phyloP scores from a whole-genome alignment of 2,888 invertebrate species.

The Pandemis cinnamomeana region DNA sequence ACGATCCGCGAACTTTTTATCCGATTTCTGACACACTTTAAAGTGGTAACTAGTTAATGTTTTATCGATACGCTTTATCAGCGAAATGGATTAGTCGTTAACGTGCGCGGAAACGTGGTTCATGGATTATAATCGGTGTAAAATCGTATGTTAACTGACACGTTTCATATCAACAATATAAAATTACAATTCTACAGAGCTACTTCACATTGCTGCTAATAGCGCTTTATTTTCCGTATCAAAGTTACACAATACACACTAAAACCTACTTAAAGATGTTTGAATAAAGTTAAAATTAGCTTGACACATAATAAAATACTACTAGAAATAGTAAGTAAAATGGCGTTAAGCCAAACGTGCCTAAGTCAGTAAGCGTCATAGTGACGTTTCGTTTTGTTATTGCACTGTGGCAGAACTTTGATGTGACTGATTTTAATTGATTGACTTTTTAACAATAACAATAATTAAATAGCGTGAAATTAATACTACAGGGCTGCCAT shows the following conservation, averaged over 20 bases:
- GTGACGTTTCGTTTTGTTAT: constrained; percentile 34
- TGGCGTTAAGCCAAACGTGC: background rate
- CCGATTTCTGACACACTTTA: background rate
- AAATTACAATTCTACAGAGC: constrained; percentile 29
- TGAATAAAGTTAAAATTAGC: background rate
- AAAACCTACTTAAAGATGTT: background rate
- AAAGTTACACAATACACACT: too few relatives aligned
- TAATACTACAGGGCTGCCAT: constrained; percentile 6
- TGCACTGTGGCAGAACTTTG: constrained; percentile 4
- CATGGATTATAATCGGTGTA: constrained; percentile 25
- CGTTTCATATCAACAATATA: constrained; percentile 39
- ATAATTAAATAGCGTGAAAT: constrained; percentile 21
- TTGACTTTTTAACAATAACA: constrained; percentile 12
- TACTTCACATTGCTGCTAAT: background rate
- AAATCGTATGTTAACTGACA: constrained; percentile 26
- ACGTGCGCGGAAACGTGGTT: constrained; percentile 26
- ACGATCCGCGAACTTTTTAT: constrained; percentile 1
- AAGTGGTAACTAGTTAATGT: background rate
- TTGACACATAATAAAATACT: too few relatives aligned
- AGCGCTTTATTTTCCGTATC: too few relatives aligned
- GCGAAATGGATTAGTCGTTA: background rate
- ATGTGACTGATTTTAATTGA: background rate
- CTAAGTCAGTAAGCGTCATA: constrained; percentile 22
- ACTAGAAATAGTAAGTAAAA: background rate
- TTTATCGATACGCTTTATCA: background rate